Percentiles rank a stretch among this genome's conserved stretches.
Evolutionary conservation across 2,797 vertebrate genomes (phyloP).

Genomic region (Manis crassicaudata): DNA sequence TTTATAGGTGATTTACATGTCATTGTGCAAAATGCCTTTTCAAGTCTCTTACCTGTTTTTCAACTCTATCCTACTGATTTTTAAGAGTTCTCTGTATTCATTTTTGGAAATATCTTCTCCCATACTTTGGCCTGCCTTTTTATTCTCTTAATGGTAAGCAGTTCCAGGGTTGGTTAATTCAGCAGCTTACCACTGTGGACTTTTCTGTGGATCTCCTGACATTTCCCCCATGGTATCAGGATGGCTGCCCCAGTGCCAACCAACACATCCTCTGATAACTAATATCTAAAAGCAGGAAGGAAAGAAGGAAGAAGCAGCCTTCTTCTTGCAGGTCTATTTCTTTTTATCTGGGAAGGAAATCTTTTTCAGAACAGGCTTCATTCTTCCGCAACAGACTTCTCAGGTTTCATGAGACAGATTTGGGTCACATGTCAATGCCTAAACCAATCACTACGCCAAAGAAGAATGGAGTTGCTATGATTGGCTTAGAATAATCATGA

Average conservation of each 20-base stretch:
- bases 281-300: neutral
- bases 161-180: neutral
- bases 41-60: neutral
- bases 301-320: neutral
- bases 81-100: neutral
- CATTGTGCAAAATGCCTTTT: neutral
- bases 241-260: neutral
- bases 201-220: neutral
- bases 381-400: neutral
- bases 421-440: neutral
- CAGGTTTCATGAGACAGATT: neutral
- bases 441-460: neutral
- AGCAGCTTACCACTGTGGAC: neutral
- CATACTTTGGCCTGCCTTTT: neutral
- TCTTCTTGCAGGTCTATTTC: neutral
- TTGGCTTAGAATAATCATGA: neutral
- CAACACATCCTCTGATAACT: neutral
- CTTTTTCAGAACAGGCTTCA: neutral
- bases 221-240: neutral
- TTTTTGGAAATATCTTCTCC: neutral
- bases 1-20: neutral
- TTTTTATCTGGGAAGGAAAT: neutral
- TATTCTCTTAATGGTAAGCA: neutral
- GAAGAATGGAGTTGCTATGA: neutral
- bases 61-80: neutral